Evolutionary conservation across 2,888 invertebrate species (phyloP), one percentile per base, ranked within the genome.

Genomic region (Cosmorhoe ocellata): DNA sequence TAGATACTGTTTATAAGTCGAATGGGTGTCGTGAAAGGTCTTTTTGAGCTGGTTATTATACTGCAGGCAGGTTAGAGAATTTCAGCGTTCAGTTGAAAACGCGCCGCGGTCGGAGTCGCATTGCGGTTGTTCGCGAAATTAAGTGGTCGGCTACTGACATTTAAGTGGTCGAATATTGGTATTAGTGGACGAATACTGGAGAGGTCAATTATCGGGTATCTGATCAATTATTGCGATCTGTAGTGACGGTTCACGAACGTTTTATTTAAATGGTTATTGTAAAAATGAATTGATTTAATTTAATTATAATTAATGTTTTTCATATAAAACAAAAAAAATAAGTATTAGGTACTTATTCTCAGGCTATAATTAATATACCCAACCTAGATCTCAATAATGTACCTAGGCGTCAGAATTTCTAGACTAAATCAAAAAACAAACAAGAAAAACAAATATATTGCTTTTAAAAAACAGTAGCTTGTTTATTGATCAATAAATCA

Each of bases 1-100:
- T 10, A 27, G 61, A 51, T 7, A 54, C 31, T 5, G 41, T n/a
- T 31, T 14, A 3, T 7, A n/a, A 10, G 32, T 34, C 3, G 27
- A 11, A 11, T 41, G 8, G 10, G 26, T 31, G 31, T 31, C 13
- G n/a, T 7, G 13, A 47, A 26, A 45, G 69, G 47, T 71, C 65
- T 56, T 2, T 8, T 4, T 30, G 27, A 13, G 11, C 27, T 66
- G 71, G 70, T 55, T 18, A 46, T 2, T 49, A 44, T 22, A 44
- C 40, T 64, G 66, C 68, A 67, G 59, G 49, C 48, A 51, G 63
- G 55, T 64, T 53, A 56, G 55, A 46, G 47, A 47, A 64, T 67
- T 76, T 74, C 77, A 73, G 71, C 57, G 72, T 77, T 79, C 81
- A 81, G 81, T 82, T 44, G 50, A 12, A 51, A 48, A 41, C 67